phyloP scores from a whole-genome alignment of 1,140 invertebrate species.

The Drosophila watanabei region DNA sequence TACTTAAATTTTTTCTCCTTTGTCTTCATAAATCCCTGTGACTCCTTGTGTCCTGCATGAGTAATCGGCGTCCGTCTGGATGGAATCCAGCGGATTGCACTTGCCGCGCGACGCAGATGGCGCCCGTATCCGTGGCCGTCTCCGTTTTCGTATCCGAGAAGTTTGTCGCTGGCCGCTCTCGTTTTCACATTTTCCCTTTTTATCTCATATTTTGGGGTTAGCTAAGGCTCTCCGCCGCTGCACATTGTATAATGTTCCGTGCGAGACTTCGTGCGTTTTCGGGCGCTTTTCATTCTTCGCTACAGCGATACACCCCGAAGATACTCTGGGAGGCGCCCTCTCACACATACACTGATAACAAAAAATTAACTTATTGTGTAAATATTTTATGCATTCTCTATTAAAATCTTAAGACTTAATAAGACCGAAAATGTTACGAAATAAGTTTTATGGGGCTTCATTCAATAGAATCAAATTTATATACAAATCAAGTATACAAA shows the following conservation, averaged over 20 bases:
- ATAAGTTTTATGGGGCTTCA: too few relatives aligned
- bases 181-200: conserved; percentile 41
- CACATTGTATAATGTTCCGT: conserved; percentile 76
- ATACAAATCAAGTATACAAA: too few relatives aligned
- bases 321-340: conserved; percentile 62
- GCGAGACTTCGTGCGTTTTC: conserved; percentile 46
- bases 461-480: too few relatives aligned
- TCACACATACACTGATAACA: conserved; percentile 20
- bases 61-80: conserved; percentile 6
- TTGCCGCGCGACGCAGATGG: conserved; percentile 32
- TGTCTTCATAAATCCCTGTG: neutral
- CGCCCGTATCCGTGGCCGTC: conserved; percentile 11
- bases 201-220: conserved; percentile 67
- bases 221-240: conserved; percentile 45
- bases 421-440: too few relatives aligned
- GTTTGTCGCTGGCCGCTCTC: conserved; percentile 41
- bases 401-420: too few relatives aligned
- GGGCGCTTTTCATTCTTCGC: conserved; percentile 49
- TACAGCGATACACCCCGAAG: conserved; percentile 37
- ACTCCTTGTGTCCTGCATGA: conserved; percentile 9
- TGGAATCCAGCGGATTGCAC: conserved; percentile 35
- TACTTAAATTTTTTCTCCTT: neutral
- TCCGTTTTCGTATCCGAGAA: conserved; percentile 29
- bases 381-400: too few relatives aligned
- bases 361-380: too few relatives aligned